These are phyloP conservation scores for Hirtodrosophila duncani DNA, from an alignment of 2,888 invertebrate species.

Conservation along the genomic window DNA sequence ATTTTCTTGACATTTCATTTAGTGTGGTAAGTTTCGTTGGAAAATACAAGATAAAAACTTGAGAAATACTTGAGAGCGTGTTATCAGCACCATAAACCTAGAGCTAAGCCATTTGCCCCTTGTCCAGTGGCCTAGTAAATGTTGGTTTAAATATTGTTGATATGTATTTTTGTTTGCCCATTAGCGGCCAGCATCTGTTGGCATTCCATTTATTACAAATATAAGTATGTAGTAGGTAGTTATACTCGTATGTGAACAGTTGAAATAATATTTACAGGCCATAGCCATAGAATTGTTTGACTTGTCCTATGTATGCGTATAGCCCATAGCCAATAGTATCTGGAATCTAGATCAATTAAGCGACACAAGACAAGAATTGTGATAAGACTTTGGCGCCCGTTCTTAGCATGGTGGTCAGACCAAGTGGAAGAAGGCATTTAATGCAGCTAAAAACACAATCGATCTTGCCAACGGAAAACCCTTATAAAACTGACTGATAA, in stretches of 20 bases:
- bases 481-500: too few species aligned
- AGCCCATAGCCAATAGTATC: conserved; percentile 10
- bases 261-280: conserved; percentile 54
- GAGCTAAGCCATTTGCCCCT: too few species aligned
- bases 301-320: conserved; percentile 2
- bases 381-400: conserved; percentile 42
- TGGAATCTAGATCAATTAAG: conserved; percentile 65
- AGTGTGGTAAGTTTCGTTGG: conserved; percentile 50
- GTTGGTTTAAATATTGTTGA: too few species aligned
- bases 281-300: conserved; percentile 3
- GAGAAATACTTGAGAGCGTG: neutral
- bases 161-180: conserved; percentile 36
- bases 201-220: too few species aligned
- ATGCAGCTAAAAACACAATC: too few species aligned
- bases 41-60: too few species aligned
- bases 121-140: too few species aligned
- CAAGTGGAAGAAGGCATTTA: too few species aligned
- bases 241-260: conserved; percentile 36
- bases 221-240: too few species aligned
- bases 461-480: too few species aligned
- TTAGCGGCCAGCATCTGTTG: conserved; percentile 48
- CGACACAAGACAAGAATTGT: conserved; percentile 35
- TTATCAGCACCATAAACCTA: conserved; percentile 8
- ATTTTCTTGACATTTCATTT: conserved; percentile 8
- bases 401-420: too few species aligned